These are phyloP conservation scores for Tinea pellionella DNA, from an alignment of 2,888 invertebrate genomes.

Conservation along the genomic window DNA sequence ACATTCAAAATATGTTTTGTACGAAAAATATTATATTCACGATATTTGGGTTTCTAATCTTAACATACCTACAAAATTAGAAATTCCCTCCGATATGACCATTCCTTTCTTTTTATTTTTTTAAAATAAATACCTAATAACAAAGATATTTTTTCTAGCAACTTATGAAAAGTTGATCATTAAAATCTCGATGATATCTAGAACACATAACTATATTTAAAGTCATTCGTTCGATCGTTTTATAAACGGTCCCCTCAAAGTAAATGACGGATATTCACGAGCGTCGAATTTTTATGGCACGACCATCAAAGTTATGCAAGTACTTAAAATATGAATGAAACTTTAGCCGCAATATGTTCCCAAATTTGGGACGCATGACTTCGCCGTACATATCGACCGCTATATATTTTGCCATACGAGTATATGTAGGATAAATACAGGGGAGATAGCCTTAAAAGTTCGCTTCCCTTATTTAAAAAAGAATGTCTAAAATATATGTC, in stretches of 20 bases:
- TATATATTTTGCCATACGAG: not conserved
- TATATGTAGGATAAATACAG: no score
- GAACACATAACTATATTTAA: not conserved
- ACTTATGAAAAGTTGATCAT: no score
- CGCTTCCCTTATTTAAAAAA: no score
- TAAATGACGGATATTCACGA: constrained; percentile 16
- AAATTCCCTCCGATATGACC: no score
- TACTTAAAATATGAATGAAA: constrained; percentile 5
- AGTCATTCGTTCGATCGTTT: constrained; percentile 16
- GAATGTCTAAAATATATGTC: no score
- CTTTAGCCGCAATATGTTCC: constrained; percentile 13
- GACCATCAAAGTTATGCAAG: constrained; percentile 19
- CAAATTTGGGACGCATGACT: constrained; percentile 6
- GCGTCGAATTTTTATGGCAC: constrained; percentile 19
- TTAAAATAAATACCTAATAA: no score
- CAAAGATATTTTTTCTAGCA: no score
- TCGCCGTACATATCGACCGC: not conserved
- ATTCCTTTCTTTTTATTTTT: no score
- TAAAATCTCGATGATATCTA: not conserved
- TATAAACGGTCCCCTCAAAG: constrained; percentile 17
- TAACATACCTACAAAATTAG: no score
- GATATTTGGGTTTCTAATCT: no score
- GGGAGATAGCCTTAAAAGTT: not conserved
- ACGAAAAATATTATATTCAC: no score
- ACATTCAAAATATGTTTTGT: no score